These are phyloP conservation scores for Glyphotaelius pellucidus DNA, from an alignment of 2,888 invertebrate species.

Conservation along the genomic window DNA sequence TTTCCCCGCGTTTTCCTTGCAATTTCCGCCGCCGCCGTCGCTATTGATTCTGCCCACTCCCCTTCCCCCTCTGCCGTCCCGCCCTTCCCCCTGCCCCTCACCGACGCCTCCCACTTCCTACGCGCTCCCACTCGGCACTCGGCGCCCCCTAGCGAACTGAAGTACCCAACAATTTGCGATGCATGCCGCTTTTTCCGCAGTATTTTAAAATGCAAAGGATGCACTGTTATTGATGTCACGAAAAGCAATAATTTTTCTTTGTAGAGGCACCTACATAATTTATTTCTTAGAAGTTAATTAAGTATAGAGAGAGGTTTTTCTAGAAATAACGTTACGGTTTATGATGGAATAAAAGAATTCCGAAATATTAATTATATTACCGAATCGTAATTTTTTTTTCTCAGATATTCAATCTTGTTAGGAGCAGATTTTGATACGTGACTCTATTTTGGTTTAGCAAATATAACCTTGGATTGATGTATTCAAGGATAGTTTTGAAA, in stretches of 20 bases:
- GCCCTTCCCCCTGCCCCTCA: slow-evolving; percentile 5
- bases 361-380: not conserved
- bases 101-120: not conserved
- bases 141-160: slow-evolving; percentile 9
- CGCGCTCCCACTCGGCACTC: slow-evolving; percentile 2
- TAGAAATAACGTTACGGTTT: not conserved
- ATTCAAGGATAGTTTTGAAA: not conserved
- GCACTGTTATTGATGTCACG: slow-evolving; percentile 2
- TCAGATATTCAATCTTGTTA: not conserved
- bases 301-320: not conserved
- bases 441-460: not conserved
- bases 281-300: not conserved
- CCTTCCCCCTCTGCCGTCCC: slow-evolving; percentile 38
- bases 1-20: slow-evolving; percentile 59
- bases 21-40: slow-evolving; percentile 59
- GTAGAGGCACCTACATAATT: not conserved
- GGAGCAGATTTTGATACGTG: not conserved
- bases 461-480: too few relatives aligned
- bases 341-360: not conserved
- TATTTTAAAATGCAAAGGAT: slow-evolving; percentile 23
- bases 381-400: not conserved
- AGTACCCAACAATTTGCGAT: not conserved
- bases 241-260: not conserved
- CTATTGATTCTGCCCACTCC: slow-evolving; percentile 59
- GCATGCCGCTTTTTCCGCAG: slow-evolving; percentile 9